Evolutionary conservation across 2,797 vertebrate genomes (phyloP), one percentile per base, ranked within the genome.

Genomic region (Amblyraja radiata): DNA sequence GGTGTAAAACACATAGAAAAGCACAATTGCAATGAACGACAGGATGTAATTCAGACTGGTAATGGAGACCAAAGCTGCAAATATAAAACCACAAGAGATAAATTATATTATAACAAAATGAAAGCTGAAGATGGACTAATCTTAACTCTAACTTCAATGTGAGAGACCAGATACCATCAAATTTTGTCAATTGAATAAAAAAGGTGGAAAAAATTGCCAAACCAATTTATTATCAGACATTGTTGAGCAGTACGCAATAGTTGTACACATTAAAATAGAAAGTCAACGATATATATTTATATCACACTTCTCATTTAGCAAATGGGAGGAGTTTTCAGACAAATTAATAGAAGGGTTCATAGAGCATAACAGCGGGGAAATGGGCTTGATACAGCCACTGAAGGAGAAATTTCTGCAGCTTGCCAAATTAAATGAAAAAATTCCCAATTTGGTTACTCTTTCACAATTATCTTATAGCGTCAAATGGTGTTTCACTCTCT

Each of bases 1-100:
- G 0, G 98, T 97, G 96, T 98, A 99, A 95, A 97, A 97, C 58
- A 96, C 0, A 80, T 96, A 98, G 94, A 98, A 96, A 68, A 98
- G 95, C 11, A 95, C 95, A 0, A 97, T 93, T 25, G 94, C 95
- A 79, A 94, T 88, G 25, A 98, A 93, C 0, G 98, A 98, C 93
- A 97, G 71, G 93, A 94, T 93, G 63, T 99, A 99, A 95, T 95
- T 96, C 28, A 97, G 65, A 93, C 95, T 93, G 0, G 97, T 98
- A 39, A 97, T 95, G 1, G 94, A 96, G 58, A 98, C 93, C 93
- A 99, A 95, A 93, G 96, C 98, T 99, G 93, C 8, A 95, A 93
- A 68, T 93, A 14, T 0, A 80, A 94, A 93, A 93, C 91, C 86
- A 13, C 46, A 11, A 79, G 36, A 39, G 2, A 0, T 28, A n/a